A percentile compares a stretch with the other conserved stretches of the same genome.
Evolutionary conservation across 2,113 vertebrate species (phyloP).

Genomic region (Orientallactaga bullata): DNA sequence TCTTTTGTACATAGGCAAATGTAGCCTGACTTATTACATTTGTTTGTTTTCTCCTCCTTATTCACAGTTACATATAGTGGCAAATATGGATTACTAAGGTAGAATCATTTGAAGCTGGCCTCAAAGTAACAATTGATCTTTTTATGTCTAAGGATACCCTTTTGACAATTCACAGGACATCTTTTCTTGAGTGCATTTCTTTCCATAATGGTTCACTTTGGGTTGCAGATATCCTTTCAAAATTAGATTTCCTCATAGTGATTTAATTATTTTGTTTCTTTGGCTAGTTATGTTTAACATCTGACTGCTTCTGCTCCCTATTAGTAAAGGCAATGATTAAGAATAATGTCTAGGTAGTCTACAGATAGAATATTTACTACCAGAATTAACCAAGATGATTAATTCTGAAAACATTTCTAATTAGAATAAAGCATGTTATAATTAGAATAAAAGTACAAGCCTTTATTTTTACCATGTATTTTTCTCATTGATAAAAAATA

Average conservation of each 20-base stretch:
- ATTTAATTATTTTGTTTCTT: conserved; percentile 56
- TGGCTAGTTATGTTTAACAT: not conserved
- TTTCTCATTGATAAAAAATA: not conserved
- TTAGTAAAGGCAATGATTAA: conserved; percentile 16
- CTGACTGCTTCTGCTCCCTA: not conserved
- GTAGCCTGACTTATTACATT: not conserved
- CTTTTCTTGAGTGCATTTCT: conserved; percentile 46
- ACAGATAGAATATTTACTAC: not conserved
- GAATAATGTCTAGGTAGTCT: not conserved
- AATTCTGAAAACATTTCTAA: conserved; percentile 20
- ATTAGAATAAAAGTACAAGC: conserved; percentile 37
- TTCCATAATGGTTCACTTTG: conserved; percentile 42
- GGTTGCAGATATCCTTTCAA: conserved; percentile 51
- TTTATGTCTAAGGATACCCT: not conserved
- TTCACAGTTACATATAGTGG: not conserved
- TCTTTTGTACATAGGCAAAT: conserved; percentile 15
- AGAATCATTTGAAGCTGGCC: not conserved
- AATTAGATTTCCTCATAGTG: conserved; percentile 67
- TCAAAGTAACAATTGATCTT: conserved; percentile 26
- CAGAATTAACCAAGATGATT: conserved; percentile 25
- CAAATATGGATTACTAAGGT: not conserved
- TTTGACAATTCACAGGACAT: not conserved
- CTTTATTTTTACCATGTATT: not conserved
- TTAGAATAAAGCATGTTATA: conserved; percentile 41
- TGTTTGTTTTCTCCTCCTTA: not conserved